phyloP scores from a whole-genome alignment of 1,140 invertebrate species.

The Caenorhabditis inopinata region DNA sequence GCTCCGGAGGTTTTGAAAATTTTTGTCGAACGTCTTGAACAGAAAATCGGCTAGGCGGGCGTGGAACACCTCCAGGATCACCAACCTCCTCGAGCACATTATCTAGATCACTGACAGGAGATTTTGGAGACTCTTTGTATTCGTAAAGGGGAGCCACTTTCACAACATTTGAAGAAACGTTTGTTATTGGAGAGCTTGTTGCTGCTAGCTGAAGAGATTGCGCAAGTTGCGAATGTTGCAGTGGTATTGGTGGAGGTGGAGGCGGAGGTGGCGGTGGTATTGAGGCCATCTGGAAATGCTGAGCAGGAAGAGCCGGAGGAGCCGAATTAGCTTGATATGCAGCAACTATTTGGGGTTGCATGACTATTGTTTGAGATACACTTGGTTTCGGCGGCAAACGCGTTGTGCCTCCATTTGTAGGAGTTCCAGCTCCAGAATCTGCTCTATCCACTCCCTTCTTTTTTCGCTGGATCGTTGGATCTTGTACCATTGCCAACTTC shows the following conservation, averaged over 20 bases:
- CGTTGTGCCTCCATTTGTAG: background rate
- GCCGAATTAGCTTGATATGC: slow-evolving; percentile 36
- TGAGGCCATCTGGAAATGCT: background rate
- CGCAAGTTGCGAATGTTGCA: background rate
- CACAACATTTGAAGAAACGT: background rate
- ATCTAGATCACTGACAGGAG: slow-evolving; percentile 45
- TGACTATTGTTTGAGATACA: background rate
- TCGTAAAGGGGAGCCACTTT: background rate
- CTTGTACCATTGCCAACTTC: slow-evolving; percentile 64
- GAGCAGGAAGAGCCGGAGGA: slow-evolving; percentile 24
- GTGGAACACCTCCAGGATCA: slow-evolving; percentile 6
- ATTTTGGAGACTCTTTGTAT: slow-evolving; percentile 33
- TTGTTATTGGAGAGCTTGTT: background rate
- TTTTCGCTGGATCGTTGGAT: slow-evolving; percentile 51
- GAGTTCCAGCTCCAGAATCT: slow-evolving; percentile 27
- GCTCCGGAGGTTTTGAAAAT: slow-evolving; percentile 46
- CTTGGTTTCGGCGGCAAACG: background rate
- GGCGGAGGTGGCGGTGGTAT: background rate
- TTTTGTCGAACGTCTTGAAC: slow-evolving; percentile 44
- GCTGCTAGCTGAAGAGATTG: background rate
- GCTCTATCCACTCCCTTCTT: slow-evolving; percentile 26
- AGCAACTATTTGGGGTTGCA: background rate
- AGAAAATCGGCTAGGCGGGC: slow-evolving; percentile 43
- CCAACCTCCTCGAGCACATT: slow-evolving; percentile 49
- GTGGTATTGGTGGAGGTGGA: background rate